phyloP scores from a whole-genome alignment of 2,888 invertebrate species.

The Steinernema carpocapsae region DNA sequence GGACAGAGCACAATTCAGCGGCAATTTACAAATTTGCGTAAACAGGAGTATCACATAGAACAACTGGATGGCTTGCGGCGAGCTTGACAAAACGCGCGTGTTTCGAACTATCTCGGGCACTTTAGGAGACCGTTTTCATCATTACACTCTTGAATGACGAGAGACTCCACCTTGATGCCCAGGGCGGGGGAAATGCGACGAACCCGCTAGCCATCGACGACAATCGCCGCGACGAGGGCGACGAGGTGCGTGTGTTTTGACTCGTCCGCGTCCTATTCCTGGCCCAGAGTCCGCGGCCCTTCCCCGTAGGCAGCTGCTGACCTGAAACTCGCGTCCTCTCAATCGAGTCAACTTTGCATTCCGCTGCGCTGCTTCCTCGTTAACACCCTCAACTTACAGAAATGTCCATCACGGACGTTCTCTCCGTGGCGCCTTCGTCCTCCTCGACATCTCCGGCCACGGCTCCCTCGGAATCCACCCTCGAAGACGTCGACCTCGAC shows the following conservation, averaged over 20 bases:
- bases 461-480: slow-evolving; percentile 3
- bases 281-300: slow-evolving; percentile 8
- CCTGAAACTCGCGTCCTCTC: slow-evolving; percentile 27
- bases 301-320: slow-evolving; percentile 33
- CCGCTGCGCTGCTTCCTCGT: slow-evolving; percentile 13
- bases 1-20: too few species aligned
- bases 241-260: slow-evolving; percentile 28
- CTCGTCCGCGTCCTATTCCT: slow-evolving; percentile 27
- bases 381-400: slow-evolving; percentile 13
- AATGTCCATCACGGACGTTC: slow-evolving; percentile 35
- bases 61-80: too few species aligned
- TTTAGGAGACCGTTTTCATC: too few species aligned
- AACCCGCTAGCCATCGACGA: slow-evolving; percentile 4
- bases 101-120: too few species aligned
- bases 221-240: neutral
- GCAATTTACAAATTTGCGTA: too few species aligned
- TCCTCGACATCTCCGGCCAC: neutral
- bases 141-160: slow-evolving; percentile 30
- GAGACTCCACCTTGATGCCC: slow-evolving; percentile 32
- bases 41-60: too few species aligned
- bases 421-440: slow-evolving; percentile 29
- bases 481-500: neutral
- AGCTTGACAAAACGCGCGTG: too few species aligned
- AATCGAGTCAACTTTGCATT: slow-evolving; percentile 15
- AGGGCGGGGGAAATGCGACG: slow-evolving; percentile 6